Base-by-base conservation (phyloP, 2,113 vertebrate genomes). In the Pleuronectes platessa region DNA sequence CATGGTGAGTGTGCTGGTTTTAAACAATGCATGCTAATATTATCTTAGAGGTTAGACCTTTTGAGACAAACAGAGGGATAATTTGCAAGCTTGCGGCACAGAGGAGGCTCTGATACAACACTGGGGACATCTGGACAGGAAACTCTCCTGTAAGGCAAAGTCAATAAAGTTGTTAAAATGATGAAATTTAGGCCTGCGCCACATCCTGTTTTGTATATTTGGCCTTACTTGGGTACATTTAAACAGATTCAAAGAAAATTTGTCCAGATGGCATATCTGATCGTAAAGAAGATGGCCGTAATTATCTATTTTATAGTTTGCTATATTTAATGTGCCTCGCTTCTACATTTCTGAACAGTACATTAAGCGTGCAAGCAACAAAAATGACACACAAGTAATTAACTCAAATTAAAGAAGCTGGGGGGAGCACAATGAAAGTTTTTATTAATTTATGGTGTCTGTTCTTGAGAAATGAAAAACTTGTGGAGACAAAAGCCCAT, bases 271-370 rank as follows among this genome's bases (percentile, higher is more conserved):
- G 53, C 26, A n/a, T 2, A 54, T 45, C 18, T 2, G 8, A 42
- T 67, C 17, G 2, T 68, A 14, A 76, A 65, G n/a, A 27, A 20
- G 18, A 27, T 23, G 15, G 8, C 21, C 54, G 64, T 68, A 71
- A 84, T 84, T 59, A 56, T 51, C 61, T 35, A 45, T 68, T 72
- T 72, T 58, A 74, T 69, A 68, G 31, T 55, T 54, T 18, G 10
- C 6, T 11, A 35, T n/a, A 51, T 68, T 62, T 66, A 61, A 58
- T 59, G 26, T 17, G 42, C 13, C 15, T 42, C 9, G 11, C 0
- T 47, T 40, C 15, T 11, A 10, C 2, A 26, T 47, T 53, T 55
- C 40, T 13, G 10, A n/a, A 21, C 8, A 20, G 18, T 23, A 59
- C 45, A 61, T 65, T 23, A 37, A 21, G 49, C 40, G n/a, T 18